These are phyloP conservation scores for Myiotriccus ornatus DNA, from an alignment of 2,797 vertebrate species.

Conservation along the genomic window DNA sequence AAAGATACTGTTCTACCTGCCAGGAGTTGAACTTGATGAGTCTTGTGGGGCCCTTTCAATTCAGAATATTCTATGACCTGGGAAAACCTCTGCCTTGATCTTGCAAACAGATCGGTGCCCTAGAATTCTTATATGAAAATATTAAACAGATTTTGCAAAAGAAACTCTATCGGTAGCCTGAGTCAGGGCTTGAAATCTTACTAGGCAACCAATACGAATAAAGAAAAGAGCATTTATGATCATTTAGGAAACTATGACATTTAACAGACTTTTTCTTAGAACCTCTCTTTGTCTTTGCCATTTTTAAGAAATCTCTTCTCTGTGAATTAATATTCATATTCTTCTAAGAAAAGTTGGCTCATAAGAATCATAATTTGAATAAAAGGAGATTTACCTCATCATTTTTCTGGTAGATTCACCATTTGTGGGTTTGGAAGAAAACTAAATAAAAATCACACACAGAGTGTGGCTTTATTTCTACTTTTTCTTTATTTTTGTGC, in stretches of 20 bases:
- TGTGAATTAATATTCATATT: not conserved
- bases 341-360: not conserved
- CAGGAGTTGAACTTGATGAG: not conserved
- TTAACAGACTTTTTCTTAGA: not conserved
- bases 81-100: not conserved
- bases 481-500: not conserved
- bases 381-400: not conserved
- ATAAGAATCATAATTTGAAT: not conserved
- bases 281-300: not conserved
- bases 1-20: not conserved
- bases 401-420: not conserved
- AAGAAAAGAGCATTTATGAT: not conserved
- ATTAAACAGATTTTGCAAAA: not conserved
- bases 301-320: not conserved
- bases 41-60: not conserved
- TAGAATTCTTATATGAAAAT: not conserved
- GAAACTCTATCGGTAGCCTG: not conserved
- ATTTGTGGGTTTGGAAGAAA: not conserved
- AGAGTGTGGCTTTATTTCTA: not conserved
- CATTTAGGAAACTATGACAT: not conserved
- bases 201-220: not conserved
- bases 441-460: not conserved
- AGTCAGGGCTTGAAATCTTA: not conserved
- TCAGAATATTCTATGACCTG: not conserved
- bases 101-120: not conserved